Evolutionary conservation across 2,888 invertebrate genomes (phyloP).

Genomic region (Clanis bilineata): DNA sequence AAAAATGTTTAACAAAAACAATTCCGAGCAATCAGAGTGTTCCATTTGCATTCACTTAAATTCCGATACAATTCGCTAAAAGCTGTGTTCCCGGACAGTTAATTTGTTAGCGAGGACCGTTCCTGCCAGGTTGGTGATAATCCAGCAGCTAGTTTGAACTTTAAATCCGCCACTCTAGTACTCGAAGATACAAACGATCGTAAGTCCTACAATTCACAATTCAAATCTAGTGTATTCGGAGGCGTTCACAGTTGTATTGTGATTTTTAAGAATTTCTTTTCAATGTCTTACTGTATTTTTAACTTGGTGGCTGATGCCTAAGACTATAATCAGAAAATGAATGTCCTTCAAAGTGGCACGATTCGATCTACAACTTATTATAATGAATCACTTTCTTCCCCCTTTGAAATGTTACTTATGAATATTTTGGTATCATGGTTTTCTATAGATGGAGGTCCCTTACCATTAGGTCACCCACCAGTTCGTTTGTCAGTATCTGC

Average conservation of each 20-base stretch:
- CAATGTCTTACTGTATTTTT: no score
- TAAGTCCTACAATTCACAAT: neutral
- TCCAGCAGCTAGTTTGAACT: constrained; percentile 12
- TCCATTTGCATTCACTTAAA: constrained; percentile 11
- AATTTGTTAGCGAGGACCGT: constrained; percentile 7
- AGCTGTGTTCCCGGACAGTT: constrained; percentile 5
- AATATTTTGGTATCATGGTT: no score
- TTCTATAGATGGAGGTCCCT: no score
- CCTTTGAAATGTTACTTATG: no score
- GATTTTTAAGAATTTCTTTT: neutral
- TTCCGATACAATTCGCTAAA: constrained; percentile 6
- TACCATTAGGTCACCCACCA: no score
- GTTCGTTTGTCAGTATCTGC: no score
- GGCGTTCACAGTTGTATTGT: neutral
- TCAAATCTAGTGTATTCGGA: neutral
- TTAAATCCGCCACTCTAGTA: neutral
- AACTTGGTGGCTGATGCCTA: no score
- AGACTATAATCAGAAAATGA: no score
- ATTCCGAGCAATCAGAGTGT: neutral
- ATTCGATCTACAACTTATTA: no score
- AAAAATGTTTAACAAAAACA: neutral
- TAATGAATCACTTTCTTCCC: no score
- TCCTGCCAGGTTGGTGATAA: constrained; percentile 1
- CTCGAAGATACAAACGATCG: constrained; percentile 1
- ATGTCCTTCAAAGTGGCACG: no score